Evolutionary conservation across 2,113 vertebrate genomes (phyloP), one percentile per base, ranked within the genome.

Genomic region (Campylorhamphus procurvoides): DNA sequence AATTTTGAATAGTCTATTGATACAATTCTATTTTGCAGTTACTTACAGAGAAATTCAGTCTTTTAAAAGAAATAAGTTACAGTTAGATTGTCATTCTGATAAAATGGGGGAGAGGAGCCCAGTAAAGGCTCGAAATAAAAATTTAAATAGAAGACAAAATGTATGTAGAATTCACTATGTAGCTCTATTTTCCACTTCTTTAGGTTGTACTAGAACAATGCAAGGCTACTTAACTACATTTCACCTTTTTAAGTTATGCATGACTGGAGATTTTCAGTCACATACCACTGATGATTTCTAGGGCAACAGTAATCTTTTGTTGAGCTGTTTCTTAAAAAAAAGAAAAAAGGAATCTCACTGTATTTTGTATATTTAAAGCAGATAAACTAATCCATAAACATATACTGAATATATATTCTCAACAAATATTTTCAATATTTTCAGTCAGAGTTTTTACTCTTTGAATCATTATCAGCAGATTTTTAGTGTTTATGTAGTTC

Each of bases 211-310:
- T 89, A 22, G 18, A 71, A 50, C 12, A 88, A 28, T 46, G 31
- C 12, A 37, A 63, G 6, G 18, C 6, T 5, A n/a, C n/a, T 85
- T 68, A 3, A 35, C 27, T 58, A 33, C 3, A 33, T 75, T 58
- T 78, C 67, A 7, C 46, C 81, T 91, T 97, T 96, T 68, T 75
- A 86, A 91, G 55, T 12, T 74, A n/a, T 37, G 4, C 23, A 20
- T 63, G 60, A 76, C 46, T 86, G 62, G 96, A 92, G 87, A 95
- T 95, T 96, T 97, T 96, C 89, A 95, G 90, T 96, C 81, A 91
- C 60, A 80, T 87, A 62, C 50, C 68, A 90, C 35, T 49, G 29
- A 50, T 64, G 23, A 18, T 95, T 94, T 90, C 44, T n/a, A 87
- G 94, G 46, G 59, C 94, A 82, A 68, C 80, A 23, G 6, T 25